Conservation (phyloP, 2,888 invertebrate genomes). For the Xylota segnis region DNA sequence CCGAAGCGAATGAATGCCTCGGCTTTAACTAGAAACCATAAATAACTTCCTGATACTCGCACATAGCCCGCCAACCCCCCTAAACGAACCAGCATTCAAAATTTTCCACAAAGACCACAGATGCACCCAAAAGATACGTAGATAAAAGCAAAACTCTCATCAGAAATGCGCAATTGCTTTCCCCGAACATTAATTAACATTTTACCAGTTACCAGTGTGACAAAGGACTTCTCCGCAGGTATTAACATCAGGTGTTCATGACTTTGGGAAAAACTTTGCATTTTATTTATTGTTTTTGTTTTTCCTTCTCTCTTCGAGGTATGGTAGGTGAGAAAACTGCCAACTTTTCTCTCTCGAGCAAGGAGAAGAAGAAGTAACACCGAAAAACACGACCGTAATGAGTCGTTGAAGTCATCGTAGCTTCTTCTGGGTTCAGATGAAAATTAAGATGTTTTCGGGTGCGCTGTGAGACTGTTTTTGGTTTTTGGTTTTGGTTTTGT, state of each 20-base stretch:
- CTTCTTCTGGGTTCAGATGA: conserved; percentile 44
- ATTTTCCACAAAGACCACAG: conserved; percentile 50
- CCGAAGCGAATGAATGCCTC: conserved; percentile 46
- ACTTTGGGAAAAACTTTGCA: conserved; percentile 68
- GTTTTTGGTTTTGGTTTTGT: conserved; percentile 29
- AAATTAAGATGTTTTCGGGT: conserved; percentile 69
- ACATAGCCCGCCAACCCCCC: conserved; percentile 7
- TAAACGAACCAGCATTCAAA: neutral
- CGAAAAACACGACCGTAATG: conserved; percentile 69
- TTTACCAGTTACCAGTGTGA: conserved; percentile 64
- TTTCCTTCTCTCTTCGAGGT: conserved; percentile 7
- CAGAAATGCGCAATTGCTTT: conserved; percentile 67
- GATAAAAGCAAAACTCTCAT: conserved; percentile 67
- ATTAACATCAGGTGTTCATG: conserved; percentile 75
- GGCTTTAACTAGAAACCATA: conserved; percentile 48
- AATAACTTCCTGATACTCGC: conserved; percentile 45
- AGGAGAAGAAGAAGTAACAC: conserved; percentile 39
- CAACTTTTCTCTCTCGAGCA: conserved; percentile 21
- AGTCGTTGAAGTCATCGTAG: conserved; percentile 54
- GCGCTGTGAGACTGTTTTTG: neutral
- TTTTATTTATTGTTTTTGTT: conserved; percentile 59
- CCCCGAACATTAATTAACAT: conserved; percentile 70
- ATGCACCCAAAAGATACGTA: conserved; percentile 61
- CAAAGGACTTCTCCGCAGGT: conserved; percentile 64
- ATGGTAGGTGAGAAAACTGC: conserved; percentile 6